A percentile compares a stretch with the other conserved stretches of the same genome.
These are phyloP conservation scores for Drosophila kurseongensis DNA, from an alignment of 1,140 invertebrate species.

Conservation along the genomic window DNA sequence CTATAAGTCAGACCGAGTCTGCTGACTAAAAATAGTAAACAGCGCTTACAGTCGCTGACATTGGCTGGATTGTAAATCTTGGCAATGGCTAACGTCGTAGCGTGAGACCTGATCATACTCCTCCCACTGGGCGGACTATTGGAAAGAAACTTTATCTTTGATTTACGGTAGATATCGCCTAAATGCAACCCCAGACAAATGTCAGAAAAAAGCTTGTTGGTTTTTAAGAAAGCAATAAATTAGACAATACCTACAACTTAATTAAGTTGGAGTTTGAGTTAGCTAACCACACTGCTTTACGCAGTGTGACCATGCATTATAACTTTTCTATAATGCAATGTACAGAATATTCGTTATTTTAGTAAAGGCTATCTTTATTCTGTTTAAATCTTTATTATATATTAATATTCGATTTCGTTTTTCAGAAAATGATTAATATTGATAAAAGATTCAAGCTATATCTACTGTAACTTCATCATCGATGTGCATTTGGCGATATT, in stretches of 20 bases:
- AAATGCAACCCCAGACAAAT: neutral
- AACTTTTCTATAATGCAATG: neutral
- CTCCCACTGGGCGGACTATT: constrained; percentile 5
- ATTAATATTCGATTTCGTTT: too few species aligned
- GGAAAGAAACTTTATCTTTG: neutral
- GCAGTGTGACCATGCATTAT: neutral
- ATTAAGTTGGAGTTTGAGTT: too few species aligned
- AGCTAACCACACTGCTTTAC: too few species aligned
- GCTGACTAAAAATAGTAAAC: constrained; percentile 49
- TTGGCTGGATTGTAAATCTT: constrained; percentile 38
- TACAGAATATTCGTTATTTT: neutral
- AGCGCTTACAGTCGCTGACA: constrained; percentile 50
- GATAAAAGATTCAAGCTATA: neutral
- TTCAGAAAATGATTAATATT: neutral
- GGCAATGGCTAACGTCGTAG: constrained; percentile 11
- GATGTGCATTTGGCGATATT: constrained; percentile 33
- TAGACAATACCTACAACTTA: too few species aligned
- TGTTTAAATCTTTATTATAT: neutral
- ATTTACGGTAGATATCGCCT: neutral
- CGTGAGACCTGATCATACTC: constrained; percentile 24
- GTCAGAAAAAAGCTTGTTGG: too few species aligned
- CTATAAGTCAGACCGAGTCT: constrained; percentile 20
- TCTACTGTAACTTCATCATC: constrained; percentile 19
- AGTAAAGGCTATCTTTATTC: neutral
- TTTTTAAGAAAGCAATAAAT: too few species aligned